phyloP scores from a whole-genome alignment of 2,113 vertebrate species.

The Corythaeola cristata region DNA sequence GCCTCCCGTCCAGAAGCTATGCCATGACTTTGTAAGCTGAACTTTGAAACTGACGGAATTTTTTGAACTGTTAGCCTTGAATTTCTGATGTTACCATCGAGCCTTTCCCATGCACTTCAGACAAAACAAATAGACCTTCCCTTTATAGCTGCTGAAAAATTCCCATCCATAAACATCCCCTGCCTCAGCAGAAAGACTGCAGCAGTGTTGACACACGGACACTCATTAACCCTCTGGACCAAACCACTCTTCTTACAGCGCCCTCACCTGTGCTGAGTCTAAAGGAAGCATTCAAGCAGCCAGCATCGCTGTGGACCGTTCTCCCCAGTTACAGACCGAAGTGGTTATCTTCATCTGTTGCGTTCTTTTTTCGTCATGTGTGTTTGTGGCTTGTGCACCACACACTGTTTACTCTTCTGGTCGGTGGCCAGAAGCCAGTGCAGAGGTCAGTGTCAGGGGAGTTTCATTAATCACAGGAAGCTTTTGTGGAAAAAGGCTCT shows the following conservation, averaged over 20 bases:
- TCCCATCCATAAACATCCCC: not conserved
- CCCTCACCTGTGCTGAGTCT: accelerated
- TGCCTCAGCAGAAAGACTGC: conserved; percentile 9
- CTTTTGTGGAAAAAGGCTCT: not conserved
- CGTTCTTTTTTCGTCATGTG: not conserved
- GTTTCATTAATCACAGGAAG: conserved; percentile 7
- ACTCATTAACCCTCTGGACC: conserved; percentile 17
- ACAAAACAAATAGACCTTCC: conserved; percentile 18
- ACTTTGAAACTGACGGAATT: not conserved
- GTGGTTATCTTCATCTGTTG: not conserved
- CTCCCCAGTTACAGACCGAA: not conserved
- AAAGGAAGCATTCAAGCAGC: not conserved
- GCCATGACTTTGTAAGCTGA: not conserved
- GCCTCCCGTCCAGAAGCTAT: not conserved
- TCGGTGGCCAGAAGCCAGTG: conserved; percentile 4
- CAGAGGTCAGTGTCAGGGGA: not conserved
- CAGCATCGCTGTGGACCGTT: not conserved
- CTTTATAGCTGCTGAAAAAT: conserved; percentile 45
- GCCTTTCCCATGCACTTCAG: conserved; percentile 33
- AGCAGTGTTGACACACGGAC: not conserved
- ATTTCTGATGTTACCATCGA: not conserved
- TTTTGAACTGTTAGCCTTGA: not conserved
- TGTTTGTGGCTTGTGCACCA: not conserved
- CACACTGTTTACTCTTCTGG: not conserved
- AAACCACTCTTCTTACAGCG: not conserved